These are phyloP conservation scores for Bolinopsis microptera DNA, from an alignment of 37 sponge, comb jelly and placozoan genomes.

Conservation along the genomic window DNA sequence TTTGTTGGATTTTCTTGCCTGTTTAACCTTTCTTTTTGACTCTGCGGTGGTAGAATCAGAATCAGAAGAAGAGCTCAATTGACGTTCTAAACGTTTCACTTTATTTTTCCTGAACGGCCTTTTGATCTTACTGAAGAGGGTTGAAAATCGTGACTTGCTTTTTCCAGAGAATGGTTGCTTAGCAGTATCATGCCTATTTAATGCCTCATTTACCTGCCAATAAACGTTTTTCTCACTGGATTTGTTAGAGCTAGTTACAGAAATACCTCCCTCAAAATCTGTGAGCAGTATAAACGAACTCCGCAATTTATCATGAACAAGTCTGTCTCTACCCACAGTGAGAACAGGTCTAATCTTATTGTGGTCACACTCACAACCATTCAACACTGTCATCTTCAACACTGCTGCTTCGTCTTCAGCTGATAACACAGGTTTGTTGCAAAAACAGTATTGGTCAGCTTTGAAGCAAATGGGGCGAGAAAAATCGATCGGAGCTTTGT, in stretches of 20 bases:
- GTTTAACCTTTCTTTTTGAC: not conserved
- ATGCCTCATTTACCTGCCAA: not conserved
- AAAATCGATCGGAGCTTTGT: not conserved
- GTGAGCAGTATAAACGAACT: not conserved
- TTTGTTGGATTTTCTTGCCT: not conserved
- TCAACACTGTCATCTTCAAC: not conserved
- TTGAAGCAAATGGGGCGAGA: not conserved
- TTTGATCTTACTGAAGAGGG: not conserved
- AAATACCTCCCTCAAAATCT: not conserved
- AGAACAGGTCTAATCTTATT: not conserved
- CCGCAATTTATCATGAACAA: not conserved
- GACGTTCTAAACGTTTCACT: not conserved
- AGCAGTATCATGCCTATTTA: no score
- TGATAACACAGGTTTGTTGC: not conserved
- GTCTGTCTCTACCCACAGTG: not conserved
- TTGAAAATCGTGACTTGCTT: not conserved
- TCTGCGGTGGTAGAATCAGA: not conserved
- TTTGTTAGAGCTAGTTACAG: not conserved
- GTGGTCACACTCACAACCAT: not conserved
- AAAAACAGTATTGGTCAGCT: slow-evolving; percentile 1
- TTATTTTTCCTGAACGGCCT: not conserved
- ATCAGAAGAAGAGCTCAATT: not conserved
- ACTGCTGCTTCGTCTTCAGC: not conserved
- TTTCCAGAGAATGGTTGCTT: not conserved
- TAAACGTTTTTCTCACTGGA: not conserved